Base-by-base conservation (phyloP, 2,888 invertebrate genomes). In the Sphinx pinastri region DNA sequence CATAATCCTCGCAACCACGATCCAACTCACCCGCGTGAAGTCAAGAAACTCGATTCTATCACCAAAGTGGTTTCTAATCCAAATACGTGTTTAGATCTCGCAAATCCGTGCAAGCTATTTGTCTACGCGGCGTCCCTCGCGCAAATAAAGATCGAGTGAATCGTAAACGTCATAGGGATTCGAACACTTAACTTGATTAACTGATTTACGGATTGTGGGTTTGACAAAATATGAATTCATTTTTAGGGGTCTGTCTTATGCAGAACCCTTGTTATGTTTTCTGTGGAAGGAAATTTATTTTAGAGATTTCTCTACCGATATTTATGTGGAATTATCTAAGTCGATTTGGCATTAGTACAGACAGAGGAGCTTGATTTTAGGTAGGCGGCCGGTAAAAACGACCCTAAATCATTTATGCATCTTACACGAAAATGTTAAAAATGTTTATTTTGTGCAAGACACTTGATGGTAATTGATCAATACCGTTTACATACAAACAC, bases 171-270 rank as follows among this genome's bases (percentile, higher is more conserved):
- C 60, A 45, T 5, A 47, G 60, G 60, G 60, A 60, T n/a, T 47
- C 60, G 8, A 57, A 57, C 60, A 60, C 60, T 60, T 60, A 60
- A 60, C 60, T 60, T 60, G 60, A 60, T 60, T 60, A 60, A 60
- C 60, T 60, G 60, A 60, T 60, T 60, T 60, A 60, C 60, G 60
- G 60, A 60, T 47, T 45, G 45, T 47, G 16, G 47, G n/a, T 45
- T 60, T 47, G 45, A 47, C 11, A 45, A 60, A 60, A 60, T 60
- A 60, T 60, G 60, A 60, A 60, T 60, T 45, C 60, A 60, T 60
- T 60, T 60, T 60, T 60, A n/a, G 60, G 47, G 16, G 8, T 16
- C 8, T 54, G 7, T n/a, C 5, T 14, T 13, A 14, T 7, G 16
- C 7, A 5, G 54, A 54, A 54, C 54, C 6, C 7, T 54, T 54